Base-by-base conservation (phyloP, 1,140 invertebrate species). In the Zaprionus kolodkinae region DNA sequence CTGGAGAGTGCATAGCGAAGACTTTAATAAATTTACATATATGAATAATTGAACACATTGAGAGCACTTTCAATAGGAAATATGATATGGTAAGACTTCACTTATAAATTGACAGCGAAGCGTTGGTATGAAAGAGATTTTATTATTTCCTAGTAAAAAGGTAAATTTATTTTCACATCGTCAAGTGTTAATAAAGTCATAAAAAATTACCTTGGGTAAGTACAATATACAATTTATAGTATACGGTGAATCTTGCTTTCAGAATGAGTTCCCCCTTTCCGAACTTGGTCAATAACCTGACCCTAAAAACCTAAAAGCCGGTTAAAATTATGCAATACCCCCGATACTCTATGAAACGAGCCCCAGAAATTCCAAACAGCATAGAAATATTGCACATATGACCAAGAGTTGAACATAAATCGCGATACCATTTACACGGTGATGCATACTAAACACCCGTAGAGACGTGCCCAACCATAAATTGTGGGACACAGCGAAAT, bases 351-450 rank as follows among this genome's bases (percentile, higher is more conserved):
- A 35, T 17, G 25, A 54, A 21, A 52, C 36, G 61, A 50, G 68
- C 55, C 38, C 55, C 43, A 70, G 55, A 57, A 83, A 88, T 54
- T 83, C 73, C 76, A 40, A 15, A 27, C 27, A 79, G 45, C 73
- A 75, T 77, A 78, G 64, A 89, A 84, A 84, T 89, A 84, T 88
- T 88, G 80, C 84, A 75, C 78, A 88, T 76, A 88, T 88, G 68
- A 71, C 59, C 30, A 12, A 64, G 54, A 40, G 61, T 52, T 62
- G 71, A 72, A 78, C 84, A 88, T 87, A 80, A 70, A 77, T 79
- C 70, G 74, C 35, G 35, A 33, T 54, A 40, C 38, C n/a, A n/a
- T 40, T 6, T 36, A 33, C 52, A 55, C 45, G 17, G 50, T 65
- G 50, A 33, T 40, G 84, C 71, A 88, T 88, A 88, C 84, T 59